Base-by-base conservation (phyloP, 2,113 vertebrate genomes). In the Capreolus pygargus region DNA sequence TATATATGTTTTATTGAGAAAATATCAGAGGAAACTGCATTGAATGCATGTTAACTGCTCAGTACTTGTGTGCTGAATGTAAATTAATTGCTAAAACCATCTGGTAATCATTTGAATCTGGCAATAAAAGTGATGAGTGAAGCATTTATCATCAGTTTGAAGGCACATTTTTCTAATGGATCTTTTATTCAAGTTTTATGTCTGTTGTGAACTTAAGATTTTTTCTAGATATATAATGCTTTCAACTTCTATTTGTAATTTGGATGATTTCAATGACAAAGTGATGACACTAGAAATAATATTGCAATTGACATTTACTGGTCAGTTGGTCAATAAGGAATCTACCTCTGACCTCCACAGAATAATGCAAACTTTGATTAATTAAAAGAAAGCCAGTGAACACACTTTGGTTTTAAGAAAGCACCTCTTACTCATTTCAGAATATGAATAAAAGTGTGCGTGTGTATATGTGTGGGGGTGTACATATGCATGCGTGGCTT, bases 61-160 rank as follows among this genome's bases (percentile, higher is more conserved):
- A 89, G 70, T 82, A 88, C 95, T 76, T 94, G 78, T 96, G 43
- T 98, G 36, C 54, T 96, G 97, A 98, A 97, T 97, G 89, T 50
- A 98, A 93, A 94, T 84, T 86, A 89, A 98, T 98, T 97, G 57
- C 94, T 81, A 93, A 97, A 94, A 96, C 47, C 54, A 94, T 97
- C 92, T 97, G 97, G 89, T 76, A 79, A 95, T 97, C 97, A 96
- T 97, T 97, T 96, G 33, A 97, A 82, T 97, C 94, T 89, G 74
- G 93, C 98, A 98, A 95, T 91, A 97, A 79, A 94, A 91, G 9
- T 97, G 95, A 95, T 91, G 82, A 94, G 95, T 91, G 95, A 97
- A 96, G n/a, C 88, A 95, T 97, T 98, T 96, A 95, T 98, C 98
- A 97, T 97, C 86, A 96, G 36, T 67, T 36, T 93, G 92, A 97